Conservation (phyloP, 1,140 invertebrate species). For the Drosophila paulistorum region DNA sequence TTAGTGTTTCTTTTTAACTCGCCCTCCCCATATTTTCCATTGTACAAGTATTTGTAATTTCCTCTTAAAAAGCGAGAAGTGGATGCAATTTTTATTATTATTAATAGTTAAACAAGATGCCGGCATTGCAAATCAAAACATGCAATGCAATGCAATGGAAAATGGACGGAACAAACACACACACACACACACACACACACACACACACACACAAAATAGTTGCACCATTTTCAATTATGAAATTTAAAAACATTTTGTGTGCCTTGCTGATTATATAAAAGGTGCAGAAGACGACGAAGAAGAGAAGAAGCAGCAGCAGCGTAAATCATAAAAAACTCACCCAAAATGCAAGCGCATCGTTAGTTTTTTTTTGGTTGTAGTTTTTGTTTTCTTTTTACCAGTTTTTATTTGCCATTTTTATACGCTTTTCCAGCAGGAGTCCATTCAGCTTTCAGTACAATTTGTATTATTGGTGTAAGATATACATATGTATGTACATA, state of each 20-base stretch:
- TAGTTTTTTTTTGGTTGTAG: neutral
- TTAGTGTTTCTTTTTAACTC: too few relatives aligned
- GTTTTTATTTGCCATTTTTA: neutral
- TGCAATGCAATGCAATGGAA: slow-evolving; percentile 11
- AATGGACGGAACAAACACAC: slow-evolving; percentile 48
- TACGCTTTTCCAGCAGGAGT: too few relatives aligned
- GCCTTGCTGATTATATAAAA: slow-evolving; percentile 53
- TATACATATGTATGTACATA: too few relatives aligned
- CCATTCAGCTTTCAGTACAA: too few relatives aligned
- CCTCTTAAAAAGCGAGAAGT: slow-evolving; percentile 12
- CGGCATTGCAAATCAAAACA: slow-evolving; percentile 12
- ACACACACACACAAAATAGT: slow-evolving; percentile 42
- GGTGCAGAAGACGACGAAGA: slow-evolving; percentile 11
- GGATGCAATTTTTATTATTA: slow-evolving; percentile 13
- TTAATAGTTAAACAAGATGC: slow-evolving; percentile 14
- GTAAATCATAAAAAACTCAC: slow-evolving; percentile 56
- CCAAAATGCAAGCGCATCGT: slow-evolving; percentile 12
- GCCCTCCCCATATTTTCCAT: neutral
- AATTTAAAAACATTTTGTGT: slow-evolving; percentile 48
- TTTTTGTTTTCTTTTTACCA: slow-evolving; percentile 1
- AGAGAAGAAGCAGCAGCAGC: slow-evolving; percentile 18
- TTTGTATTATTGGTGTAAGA: too few relatives aligned
- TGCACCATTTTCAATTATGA: slow-evolving; percentile 80
- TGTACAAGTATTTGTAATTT: slow-evolving; percentile 2
- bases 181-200: slow-evolving; percentile 57